These are phyloP conservation scores for Sturmia bella DNA, from an alignment of 2,888 invertebrate genomes.

Conservation along the genomic window DNA sequence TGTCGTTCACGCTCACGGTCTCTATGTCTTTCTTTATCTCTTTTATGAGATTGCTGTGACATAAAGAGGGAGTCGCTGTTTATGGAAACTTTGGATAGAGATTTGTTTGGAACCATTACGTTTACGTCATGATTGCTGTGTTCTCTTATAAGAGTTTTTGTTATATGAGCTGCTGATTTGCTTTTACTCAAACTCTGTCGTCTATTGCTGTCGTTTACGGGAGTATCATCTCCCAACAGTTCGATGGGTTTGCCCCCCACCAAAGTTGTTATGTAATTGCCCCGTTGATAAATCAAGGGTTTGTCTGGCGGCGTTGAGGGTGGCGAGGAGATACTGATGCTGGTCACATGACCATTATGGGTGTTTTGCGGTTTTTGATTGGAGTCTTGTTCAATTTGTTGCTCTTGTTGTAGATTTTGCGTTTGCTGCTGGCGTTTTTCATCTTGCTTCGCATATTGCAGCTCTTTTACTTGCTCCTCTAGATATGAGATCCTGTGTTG, in stretches of 20 bases:
- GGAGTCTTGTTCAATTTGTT: slow-evolving; percentile 51
- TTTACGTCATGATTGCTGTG: slow-evolving; percentile 77
- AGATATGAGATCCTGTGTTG: slow-evolving; percentile 94
- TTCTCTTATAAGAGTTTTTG: slow-evolving; percentile 81
- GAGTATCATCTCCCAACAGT: slow-evolving; percentile 75
- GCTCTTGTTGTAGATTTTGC: slow-evolving; percentile 44
- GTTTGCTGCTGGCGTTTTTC: slow-evolving; percentile 62
- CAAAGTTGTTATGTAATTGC: slow-evolving; percentile 89
- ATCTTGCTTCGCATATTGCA: slow-evolving; percentile 82
- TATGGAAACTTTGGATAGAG: slow-evolving; percentile 81
- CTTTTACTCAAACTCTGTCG: slow-evolving; percentile 68
- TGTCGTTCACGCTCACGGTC: slow-evolving; percentile 75
- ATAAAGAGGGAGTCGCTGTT: slow-evolving; percentile 79
- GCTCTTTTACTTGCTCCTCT: slow-evolving; percentile 91
- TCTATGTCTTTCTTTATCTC: slow-evolving; percentile 77
- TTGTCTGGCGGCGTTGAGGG: slow-evolving; percentile 84
- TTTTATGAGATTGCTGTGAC: slow-evolving; percentile 73
- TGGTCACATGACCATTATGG: slow-evolving; percentile 84
- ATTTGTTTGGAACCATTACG: slow-evolving; percentile 75
- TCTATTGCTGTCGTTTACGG: slow-evolving; percentile 50
- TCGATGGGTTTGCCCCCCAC: slow-evolving; percentile 83
- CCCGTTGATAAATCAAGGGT: slow-evolving; percentile 89
- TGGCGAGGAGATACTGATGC: slow-evolving; percentile 87
- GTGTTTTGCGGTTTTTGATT: slow-evolving; percentile 43
- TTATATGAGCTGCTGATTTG: slow-evolving; percentile 75